Evolutionary conservation across 2,888 invertebrate species (phyloP).

Genomic region (Drosophila maculinotata): DNA sequence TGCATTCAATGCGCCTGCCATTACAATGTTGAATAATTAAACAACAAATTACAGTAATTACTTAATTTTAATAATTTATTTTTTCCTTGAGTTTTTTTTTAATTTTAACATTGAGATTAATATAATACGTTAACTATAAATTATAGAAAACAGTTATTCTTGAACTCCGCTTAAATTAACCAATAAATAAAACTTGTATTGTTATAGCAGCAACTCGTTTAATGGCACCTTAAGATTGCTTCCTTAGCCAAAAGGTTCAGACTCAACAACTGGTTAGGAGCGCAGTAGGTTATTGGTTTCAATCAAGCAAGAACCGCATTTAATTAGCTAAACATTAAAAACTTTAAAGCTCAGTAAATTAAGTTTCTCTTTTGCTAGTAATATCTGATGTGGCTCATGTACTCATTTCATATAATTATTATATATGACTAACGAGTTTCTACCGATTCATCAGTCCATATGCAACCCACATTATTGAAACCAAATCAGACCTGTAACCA

Average conservation of each 20-base stretch:
- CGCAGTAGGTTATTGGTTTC: not conserved
- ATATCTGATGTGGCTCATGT: not conserved
- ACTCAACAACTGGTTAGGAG: slow-evolving; percentile 10
- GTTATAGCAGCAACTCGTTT: not conserved
- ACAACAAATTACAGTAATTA: not conserved
- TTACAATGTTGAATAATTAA: not conserved
- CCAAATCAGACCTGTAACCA: slow-evolving; percentile 2
- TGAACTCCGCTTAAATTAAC: slow-evolving; percentile 7
- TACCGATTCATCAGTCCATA: slow-evolving; percentile 1
- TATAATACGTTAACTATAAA: slow-evolving; percentile 2
- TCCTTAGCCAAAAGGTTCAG: not conserved
- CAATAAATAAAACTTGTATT: not conserved
- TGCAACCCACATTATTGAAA: slow-evolving; percentile 15
- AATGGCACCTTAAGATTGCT: not conserved
- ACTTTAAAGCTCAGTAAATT: not conserved
- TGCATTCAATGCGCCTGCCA: not conserved
- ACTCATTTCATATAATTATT: not conserved
- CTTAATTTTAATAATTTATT: not conserved
- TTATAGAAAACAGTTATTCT: slow-evolving; percentile 19
- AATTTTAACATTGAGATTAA: slow-evolving; percentile 22
- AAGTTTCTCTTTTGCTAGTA: not conserved
- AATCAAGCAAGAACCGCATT: not conserved
- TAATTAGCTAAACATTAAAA: not conserved
- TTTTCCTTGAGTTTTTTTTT: not conserved
- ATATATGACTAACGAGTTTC: not conserved